These are phyloP conservation scores for Oenanthe melanoleuca DNA, from an alignment of 2,113 vertebrate genomes.

Conservation along the genomic window DNA sequence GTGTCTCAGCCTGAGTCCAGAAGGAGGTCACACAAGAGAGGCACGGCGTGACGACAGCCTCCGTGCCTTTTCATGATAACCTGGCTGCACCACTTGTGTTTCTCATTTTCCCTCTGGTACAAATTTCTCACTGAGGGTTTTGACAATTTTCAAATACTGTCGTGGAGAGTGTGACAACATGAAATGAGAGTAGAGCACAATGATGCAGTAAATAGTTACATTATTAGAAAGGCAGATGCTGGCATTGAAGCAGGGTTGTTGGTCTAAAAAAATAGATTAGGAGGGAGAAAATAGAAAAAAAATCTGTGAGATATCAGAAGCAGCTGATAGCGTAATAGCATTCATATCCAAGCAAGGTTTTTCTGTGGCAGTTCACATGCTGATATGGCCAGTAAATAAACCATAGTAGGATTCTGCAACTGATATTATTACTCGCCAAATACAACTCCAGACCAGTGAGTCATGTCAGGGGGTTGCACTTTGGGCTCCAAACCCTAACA, in stretches of 20 bases:
- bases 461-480: neutral
- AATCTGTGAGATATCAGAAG: slow-evolving; percentile 6
- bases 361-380: slow-evolving; percentile 7
- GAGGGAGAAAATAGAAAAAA: slow-evolving; percentile 49
- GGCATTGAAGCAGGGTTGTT: slow-evolving; percentile 49
- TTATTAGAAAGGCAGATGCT: slow-evolving; percentile 64
- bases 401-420: neutral
- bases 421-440: neutral
- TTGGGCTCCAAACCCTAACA: neutral
- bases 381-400: slow-evolving; percentile 55
- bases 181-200: slow-evolving; percentile 61
- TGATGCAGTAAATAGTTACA: slow-evolving; percentile 67
- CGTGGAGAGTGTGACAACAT: slow-evolving; percentile 46
- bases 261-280: slow-evolving; percentile 56
- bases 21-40: neutral
- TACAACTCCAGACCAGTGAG: neutral
- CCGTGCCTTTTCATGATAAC: neutral
- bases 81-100: neutral
- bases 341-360: slow-evolving; percentile 29
- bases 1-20: neutral
- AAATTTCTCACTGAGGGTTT: slow-evolving; percentile 56
- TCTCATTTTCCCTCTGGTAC: slow-evolving; percentile 33
- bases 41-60: accelerated
- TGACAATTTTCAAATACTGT: slow-evolving; percentile 63
- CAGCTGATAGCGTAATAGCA: slow-evolving; percentile 18